Evolutionary conservation across 35 echinoderm and acorn worm genomes (phyloP).

Genomic region (Apostichopus parvimensis): DNA sequence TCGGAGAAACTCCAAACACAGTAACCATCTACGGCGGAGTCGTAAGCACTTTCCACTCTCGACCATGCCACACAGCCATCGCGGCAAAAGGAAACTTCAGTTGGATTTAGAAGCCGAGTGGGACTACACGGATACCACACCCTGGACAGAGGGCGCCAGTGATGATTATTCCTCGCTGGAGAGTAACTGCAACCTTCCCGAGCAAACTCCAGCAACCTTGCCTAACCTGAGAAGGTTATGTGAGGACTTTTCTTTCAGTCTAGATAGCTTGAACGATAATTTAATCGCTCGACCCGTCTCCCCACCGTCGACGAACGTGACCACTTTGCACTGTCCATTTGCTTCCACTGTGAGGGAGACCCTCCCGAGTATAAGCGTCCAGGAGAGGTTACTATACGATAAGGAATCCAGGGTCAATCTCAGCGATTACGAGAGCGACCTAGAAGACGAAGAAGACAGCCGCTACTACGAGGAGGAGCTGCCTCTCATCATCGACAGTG

Average conservation of each 20-base stretch:
- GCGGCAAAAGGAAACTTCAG: constrained; percentile 52
- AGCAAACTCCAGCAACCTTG: background rate
- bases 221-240: constrained; percentile 19
- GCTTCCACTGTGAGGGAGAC: background rate
- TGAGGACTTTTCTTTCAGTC: constrained; percentile 54
- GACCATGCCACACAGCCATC: constrained; percentile 48
- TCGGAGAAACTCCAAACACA: constrained; percentile 28
- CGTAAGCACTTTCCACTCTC: constrained; percentile 53
- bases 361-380: constrained; percentile 17
- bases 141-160: constrained; percentile 25
- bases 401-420: background rate
- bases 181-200: constrained; percentile 19
- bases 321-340: constrained; percentile 43
- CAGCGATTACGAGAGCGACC: constrained; percentile 40
- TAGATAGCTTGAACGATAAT: constrained; percentile 58
- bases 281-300: background rate
- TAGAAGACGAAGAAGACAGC: constrained; percentile 11
- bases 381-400: background rate
- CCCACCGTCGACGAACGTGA: background rate
- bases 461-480: constrained; percentile 33
- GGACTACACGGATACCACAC: constrained; percentile 15
- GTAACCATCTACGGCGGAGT: background rate
- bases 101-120: constrained; percentile 44
- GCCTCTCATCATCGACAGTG: constrained; percentile 47
- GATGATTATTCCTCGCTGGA: constrained; percentile 43